phyloP scores from a whole-genome alignment of 2,113 vertebrate species.

The Rattus rattus region DNA sequence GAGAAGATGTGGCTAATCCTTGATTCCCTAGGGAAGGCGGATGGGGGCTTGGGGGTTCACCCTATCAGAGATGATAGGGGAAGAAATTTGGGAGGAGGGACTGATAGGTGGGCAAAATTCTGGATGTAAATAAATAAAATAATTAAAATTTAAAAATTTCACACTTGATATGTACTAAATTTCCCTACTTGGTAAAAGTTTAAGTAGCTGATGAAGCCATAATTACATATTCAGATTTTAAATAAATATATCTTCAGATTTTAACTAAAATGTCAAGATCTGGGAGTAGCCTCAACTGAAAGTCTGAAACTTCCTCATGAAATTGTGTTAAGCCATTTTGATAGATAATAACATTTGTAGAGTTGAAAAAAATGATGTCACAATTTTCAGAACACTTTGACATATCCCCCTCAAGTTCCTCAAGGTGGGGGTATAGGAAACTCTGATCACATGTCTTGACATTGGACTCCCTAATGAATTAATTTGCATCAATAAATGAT shows the following conservation, averaged over 20 bases:
- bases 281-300: background rate
- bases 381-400: conserved; percentile 19
- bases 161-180: background rate
- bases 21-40: too few species aligned
- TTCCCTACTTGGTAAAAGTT: conserved; percentile 70
- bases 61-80: too few species aligned
- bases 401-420: background rate
- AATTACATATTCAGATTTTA: conserved; percentile 65
- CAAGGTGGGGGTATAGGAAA: background rate
- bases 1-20: too few species aligned
- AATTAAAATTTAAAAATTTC: too few species aligned
- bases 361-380: conserved; percentile 3
- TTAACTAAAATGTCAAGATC: conserved; percentile 65
- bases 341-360: background rate
- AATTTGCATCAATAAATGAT: background rate
- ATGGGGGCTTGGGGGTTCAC: too few species aligned
- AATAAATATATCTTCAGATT: conserved; percentile 35
- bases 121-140: too few species aligned
- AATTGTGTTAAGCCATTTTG: conserved; percentile 12
- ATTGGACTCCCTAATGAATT: background rate
- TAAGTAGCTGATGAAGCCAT: conserved; percentile 66
- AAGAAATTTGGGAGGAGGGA: too few species aligned
- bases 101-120: too few species aligned
- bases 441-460: background rate
- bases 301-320: conserved; percentile 46